phyloP scores from a whole-genome alignment of 2,888 invertebrate genomes.

The Polymixis flavicincta region DNA sequence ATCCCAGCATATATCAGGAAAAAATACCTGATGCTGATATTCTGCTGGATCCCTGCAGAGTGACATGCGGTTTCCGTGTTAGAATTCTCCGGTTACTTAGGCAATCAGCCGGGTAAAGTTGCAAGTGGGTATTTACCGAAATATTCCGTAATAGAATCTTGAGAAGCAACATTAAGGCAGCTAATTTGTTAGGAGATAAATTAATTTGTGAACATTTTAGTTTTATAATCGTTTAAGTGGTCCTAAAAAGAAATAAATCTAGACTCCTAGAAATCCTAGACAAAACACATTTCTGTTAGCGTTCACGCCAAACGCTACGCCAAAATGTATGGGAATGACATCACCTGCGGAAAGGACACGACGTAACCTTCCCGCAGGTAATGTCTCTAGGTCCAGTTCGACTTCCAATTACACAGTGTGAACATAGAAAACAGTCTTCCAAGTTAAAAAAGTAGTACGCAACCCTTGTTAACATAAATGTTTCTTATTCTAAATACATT shows the following conservation, averaged over 20 bases:
- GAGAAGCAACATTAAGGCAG: constrained; percentile 28
- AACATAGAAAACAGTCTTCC: constrained; percentile 35
- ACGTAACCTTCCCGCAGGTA: no score
- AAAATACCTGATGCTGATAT: no score
- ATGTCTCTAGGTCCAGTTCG: no score
- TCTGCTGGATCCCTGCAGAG: no score
- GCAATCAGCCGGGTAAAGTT: not conserved
- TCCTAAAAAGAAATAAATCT: not conserved
- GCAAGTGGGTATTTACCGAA: not conserved
- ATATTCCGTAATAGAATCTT: not conserved
- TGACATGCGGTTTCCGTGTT: not conserved
- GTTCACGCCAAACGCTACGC: no score
- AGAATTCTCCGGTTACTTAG: not conserved
- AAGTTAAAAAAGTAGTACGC: not conserved
- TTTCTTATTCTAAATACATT: not conserved
- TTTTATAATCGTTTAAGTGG: not conserved
- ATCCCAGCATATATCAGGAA: no score
- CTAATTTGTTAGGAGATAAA: constrained; percentile 8
- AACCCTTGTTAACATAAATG: constrained; percentile 2
- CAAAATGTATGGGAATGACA: no score
- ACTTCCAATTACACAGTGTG: constrained; percentile 17
- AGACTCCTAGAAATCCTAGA: no score
- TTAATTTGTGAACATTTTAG: not conserved
- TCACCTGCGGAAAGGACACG: no score
- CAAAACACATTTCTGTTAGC: no score